phyloP scores from a whole-genome alignment of 2,888 invertebrate species.

The Xylota segnis region DNA sequence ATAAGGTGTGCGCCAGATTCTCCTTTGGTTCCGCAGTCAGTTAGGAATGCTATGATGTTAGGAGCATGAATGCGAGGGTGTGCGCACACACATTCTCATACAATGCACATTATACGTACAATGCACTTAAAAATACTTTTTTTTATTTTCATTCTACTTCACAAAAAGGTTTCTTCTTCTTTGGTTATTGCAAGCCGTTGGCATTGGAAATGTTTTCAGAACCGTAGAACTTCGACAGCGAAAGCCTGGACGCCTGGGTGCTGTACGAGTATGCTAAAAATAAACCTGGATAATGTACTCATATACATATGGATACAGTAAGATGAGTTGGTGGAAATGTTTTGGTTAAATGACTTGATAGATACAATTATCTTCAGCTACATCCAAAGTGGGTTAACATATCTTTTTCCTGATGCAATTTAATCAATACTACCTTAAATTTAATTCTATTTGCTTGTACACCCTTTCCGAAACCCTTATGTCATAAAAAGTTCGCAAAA shows the following conservation, averaged over 20 bases:
- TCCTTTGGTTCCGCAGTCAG: constrained; percentile 17
- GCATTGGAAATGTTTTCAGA: constrained; percentile 48
- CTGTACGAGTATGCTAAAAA: neutral
- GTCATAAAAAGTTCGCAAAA: no score
- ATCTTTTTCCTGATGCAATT: neutral
- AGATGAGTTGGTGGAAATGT: neutral
- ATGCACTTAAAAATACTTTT: constrained; percentile 53
- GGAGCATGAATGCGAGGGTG: constrained; percentile 16
- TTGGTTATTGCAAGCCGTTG: constrained; percentile 41
- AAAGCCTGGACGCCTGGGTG: constrained; percentile 7
- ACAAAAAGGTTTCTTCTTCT: constrained; percentile 31
- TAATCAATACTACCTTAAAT: no score
- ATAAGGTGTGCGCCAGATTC: constrained; percentile 41
- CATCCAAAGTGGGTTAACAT: neutral
- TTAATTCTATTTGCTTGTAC: no score
- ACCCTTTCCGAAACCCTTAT: no score
- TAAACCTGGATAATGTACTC: neutral
- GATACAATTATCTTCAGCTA: neutral
- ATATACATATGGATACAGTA: neutral
- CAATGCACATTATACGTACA: constrained; percentile 37
- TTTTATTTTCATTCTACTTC: constrained; percentile 39
- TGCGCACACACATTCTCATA: constrained; percentile 15
- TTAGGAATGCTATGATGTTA: constrained; percentile 14
- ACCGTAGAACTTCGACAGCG: constrained; percentile 21
- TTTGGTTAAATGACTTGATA: neutral